Evolutionary conservation across 2,113 vertebrate species (phyloP).

Genomic region (cattle (Bos taurus)): ARS-UCD2.0 NC_037343.1:39389501-39390000

Average conservation of each 20-base stretch:
- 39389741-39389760: not conserved
- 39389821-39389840: not conserved
- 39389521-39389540: not conserved
- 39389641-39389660: not conserved
- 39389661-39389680: not conserved
- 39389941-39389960: not conserved
- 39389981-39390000: not conserved
- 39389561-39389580: not conserved
- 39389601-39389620: not conserved
- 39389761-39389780: not conserved
- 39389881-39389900: not conserved
- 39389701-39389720: not conserved
- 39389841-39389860: conserved; percentile 13
- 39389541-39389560: not conserved
- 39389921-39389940: not conserved
- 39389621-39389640: not conserved
- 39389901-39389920: not conserved
- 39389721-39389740: not conserved
- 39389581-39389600: not conserved
- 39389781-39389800: conserved; percentile 26
- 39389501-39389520: not conserved
- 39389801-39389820: not conserved
- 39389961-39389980: not conserved
- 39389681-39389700: not conserved
- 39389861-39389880: not conserved